Evolutionary conservation across 2,113 vertebrate species (phyloP).

Genomic region (Perccottus glenii): DNA sequence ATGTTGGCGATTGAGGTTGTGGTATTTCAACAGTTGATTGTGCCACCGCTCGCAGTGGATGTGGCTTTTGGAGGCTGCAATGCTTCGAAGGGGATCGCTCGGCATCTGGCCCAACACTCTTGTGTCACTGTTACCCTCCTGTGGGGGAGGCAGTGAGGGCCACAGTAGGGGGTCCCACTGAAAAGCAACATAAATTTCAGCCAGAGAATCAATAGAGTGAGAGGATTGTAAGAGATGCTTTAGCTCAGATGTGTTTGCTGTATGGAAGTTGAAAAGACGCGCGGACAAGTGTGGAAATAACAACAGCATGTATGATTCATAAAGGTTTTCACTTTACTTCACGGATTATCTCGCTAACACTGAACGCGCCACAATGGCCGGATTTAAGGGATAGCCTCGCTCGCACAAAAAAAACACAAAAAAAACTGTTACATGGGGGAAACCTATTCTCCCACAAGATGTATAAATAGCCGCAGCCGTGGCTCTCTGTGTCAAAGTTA

Average conservation of each 20-base stretch:
- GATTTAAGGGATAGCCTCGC: conserved; percentile 44
- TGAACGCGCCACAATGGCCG: conserved; percentile 9
- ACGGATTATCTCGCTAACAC: conserved; percentile 26
- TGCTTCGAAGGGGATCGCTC: conserved; percentile 76
- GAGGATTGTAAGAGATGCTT: conserved; percentile 76
- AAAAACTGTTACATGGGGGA: conserved; percentile 58
- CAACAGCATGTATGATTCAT: conserved; percentile 14
- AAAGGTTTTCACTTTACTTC: conserved; percentile 14
- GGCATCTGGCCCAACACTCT: conserved; percentile 82
- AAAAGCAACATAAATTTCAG: conserved; percentile 86
- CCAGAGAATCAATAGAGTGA: conserved; percentile 77
- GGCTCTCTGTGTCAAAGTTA: conserved; percentile 80
- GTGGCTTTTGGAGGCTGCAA: conserved; percentile 76
- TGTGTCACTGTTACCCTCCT: conserved; percentile 78
- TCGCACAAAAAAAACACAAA: neutral
- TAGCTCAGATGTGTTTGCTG: conserved; percentile 63
- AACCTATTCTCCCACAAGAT: conserved; percentile 77
- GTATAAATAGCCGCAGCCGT: conserved; percentile 80
- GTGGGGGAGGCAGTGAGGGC: conserved; percentile 77
- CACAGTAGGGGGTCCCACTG: conserved; percentile 76
- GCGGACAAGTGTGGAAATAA: conserved; percentile 30
- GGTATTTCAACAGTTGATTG: conserved; percentile 70
- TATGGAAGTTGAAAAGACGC: conserved; percentile 34
- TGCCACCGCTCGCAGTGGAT: conserved; percentile 69
- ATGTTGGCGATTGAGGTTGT: conserved; percentile 64